phyloP scores from a whole-genome alignment of 2,888 invertebrate species.

The Tillus elongatus region DNA sequence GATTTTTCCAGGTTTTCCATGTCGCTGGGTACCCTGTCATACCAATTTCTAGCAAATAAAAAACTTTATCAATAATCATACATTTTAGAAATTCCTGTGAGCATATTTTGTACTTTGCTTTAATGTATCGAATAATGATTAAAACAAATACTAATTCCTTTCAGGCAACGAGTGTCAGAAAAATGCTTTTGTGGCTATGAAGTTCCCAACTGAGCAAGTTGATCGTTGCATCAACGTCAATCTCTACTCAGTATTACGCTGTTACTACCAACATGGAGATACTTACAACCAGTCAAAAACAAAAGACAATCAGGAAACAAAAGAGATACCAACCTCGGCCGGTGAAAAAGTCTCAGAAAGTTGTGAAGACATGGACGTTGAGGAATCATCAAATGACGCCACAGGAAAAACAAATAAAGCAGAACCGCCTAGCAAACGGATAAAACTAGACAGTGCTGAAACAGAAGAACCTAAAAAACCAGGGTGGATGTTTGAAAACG shows the following conservation, averaged over 20 bases:
- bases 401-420: neutral
- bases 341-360: no score
- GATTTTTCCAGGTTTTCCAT: no score
- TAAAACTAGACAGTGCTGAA: slow-evolving; percentile 7
- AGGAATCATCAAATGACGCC: slow-evolving; percentile 11
- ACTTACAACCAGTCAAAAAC: no score
- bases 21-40: no score
- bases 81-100: no score
- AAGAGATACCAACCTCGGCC: no score
- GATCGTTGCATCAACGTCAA: slow-evolving; percentile 66
- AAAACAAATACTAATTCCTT: neutral
- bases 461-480: slow-evolving; percentile 25
- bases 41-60: no score
- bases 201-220: slow-evolving; percentile 62
- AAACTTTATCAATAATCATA: no score
- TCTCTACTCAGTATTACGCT: slow-evolving; percentile 63
- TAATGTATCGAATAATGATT: no score
- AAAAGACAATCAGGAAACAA: no score
- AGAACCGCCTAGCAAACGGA: neutral
- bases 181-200: slow-evolving; percentile 69
- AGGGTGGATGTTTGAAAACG: slow-evolving; percentile 62
- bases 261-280: slow-evolving; percentile 51
- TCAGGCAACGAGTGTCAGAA: slow-evolving; percentile 70
- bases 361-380: no score
- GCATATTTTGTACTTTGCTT: no score